Percentiles rank a stretch among this genome's conserved stretches.
Conservation (phyloP, 2,113 vertebrate species). For the Anhinga rufa region DNA sequence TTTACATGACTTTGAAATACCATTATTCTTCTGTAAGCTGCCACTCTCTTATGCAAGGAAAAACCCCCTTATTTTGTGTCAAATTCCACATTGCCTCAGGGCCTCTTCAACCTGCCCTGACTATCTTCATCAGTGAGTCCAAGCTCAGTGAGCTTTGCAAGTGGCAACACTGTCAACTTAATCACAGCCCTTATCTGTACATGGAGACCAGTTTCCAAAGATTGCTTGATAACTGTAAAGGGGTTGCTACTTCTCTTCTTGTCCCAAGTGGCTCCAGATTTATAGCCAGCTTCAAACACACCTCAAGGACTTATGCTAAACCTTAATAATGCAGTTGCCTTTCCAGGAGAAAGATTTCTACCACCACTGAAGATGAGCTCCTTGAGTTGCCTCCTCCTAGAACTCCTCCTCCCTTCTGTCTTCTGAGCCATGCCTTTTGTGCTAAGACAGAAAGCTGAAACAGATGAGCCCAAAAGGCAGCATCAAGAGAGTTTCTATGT, state of each 20-base stretch:
- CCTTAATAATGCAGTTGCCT: background rate
- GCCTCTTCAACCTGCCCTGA: background rate
- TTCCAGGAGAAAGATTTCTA: background rate
- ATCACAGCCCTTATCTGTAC: background rate
- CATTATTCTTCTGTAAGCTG: background rate
- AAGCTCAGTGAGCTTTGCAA: background rate
- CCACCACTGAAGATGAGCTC: background rate
- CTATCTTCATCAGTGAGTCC: background rate
- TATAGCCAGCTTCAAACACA: background rate
- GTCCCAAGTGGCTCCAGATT: background rate
- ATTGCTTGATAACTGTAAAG: background rate
- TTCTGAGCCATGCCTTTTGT: background rate
- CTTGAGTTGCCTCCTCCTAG: background rate
- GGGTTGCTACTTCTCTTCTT: background rate
- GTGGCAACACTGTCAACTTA: background rate
- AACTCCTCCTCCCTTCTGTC: background rate
- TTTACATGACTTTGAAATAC: background rate
- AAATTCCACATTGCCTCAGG: background rate
- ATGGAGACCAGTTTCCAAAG: background rate
- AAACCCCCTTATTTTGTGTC: background rate
- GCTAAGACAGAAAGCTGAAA: background rate
- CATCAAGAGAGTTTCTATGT: background rate
- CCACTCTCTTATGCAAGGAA: background rate
- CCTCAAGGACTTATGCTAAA: background rate
- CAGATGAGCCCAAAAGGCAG: background rate